Percentiles rank a stretch among this genome's conserved stretches.
phyloP scores from a whole-genome alignment of 2,888 invertebrate genomes.

The Eulithis testata region DNA sequence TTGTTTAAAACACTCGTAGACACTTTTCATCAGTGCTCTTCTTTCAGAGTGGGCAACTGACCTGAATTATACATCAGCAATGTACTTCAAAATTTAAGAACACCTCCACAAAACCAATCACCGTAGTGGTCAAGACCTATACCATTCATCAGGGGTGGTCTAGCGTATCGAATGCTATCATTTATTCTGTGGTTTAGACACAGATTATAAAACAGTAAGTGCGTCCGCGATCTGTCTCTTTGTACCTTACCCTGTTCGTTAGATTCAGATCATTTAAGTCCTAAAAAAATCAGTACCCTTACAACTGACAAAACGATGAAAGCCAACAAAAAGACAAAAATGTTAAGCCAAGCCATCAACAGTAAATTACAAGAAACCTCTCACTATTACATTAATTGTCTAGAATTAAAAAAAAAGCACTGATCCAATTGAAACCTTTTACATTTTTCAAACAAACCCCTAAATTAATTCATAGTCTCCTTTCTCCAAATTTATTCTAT shows the following conservation, averaged over 20 bases:
- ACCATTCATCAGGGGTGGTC: constrained; percentile 68
- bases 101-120: constrained; percentile 49
- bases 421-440: too few species aligned
- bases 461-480: neutral
- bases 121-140: constrained; percentile 62
- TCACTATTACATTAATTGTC: too few species aligned
- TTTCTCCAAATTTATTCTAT: neutral
- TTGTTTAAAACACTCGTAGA: neutral
- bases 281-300: too few species aligned
- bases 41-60: constrained; percentile 19
- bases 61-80: constrained; percentile 11
- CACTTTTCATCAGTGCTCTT: constrained; percentile 14
- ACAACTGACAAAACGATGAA: too few species aligned
- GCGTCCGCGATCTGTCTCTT: too few species aligned
- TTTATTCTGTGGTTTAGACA: constrained; percentile 20
- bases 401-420: too few species aligned
- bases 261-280: too few species aligned
- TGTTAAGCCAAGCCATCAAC: too few species aligned
- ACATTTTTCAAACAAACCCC: too few species aligned
- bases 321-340: too few species aligned
- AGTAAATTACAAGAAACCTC: too few species aligned
- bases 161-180: constrained; percentile 29
- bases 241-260: too few species aligned
- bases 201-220: constrained; percentile 2
- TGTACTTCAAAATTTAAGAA: constrained; percentile 24